Base-by-base conservation (phyloP, 2,888 invertebrate genomes). In the Oscheius sp. region DNA sequence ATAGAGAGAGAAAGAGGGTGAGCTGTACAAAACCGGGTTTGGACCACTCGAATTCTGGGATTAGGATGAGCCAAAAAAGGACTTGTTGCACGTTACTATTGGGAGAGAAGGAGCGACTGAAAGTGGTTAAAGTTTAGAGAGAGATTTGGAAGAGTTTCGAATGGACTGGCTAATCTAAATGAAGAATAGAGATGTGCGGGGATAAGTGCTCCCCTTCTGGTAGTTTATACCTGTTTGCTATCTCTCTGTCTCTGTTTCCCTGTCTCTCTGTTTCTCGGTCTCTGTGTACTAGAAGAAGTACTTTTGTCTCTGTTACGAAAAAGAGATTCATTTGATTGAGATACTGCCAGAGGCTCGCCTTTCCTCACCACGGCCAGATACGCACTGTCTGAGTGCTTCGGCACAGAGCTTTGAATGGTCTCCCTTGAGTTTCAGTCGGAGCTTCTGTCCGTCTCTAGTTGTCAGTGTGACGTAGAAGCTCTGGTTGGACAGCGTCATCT, bases 371-470 rank as follows among this genome's bases (percentile, higher is more conserved):
- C 42, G 3, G 42, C 42, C 7, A 42, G 42, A 42, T 7, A 42
- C 42, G 0, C 42, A 42, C 3, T 42, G 42, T 42, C 42, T 42
- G 42, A 53, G 53, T 21, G 13, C 29, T 53, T 13, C 53, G 13
- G n/a, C 53, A 47, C 48, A 63, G 5, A 47, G 47, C 10, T 47
- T 32, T 5, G 63, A 63, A 21, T 63, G 48, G 63, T 47, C n/a
- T 37, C 63, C 63, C 48, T 63, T 63, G 63, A 63, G 48, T 48
- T 63, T 63, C 21, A 63, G 63, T 4, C 29, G 63, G 4, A 63
- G 63, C 29, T n/a, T 55, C 35, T 68, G 51, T 9, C 29, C 68
- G 10, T 68, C 68, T 5, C 4, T 9, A 21, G 55, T 68, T 13
- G 35, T 42, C 10, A 68, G 29, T 11, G 21, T 53, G 37, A 68